A percentile compares a stretch with the other conserved stretches of the same genome.
phyloP scores from a whole-genome alignment of 2,888 invertebrate genomes.

The Prosapia bicincta region DNA sequence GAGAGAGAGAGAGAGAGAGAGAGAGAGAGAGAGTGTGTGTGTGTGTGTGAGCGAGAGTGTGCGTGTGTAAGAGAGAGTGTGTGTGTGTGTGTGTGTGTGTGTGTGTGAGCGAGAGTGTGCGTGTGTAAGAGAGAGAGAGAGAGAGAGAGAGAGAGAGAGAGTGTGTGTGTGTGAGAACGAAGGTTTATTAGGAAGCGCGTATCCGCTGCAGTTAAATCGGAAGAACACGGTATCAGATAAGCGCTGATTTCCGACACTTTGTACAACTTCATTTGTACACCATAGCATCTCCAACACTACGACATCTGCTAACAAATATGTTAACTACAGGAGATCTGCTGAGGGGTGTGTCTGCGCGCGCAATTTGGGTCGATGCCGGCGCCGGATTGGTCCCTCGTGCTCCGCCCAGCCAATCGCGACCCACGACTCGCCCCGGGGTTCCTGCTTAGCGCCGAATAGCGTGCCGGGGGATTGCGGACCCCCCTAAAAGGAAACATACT shows the following conservation, averaged over 20 bases:
- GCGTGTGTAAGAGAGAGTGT: too few relatives aligned
- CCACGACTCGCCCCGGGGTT: not conserved
- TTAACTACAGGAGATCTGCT: not conserved
- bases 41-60: too few relatives aligned
- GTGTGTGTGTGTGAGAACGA: too few relatives aligned
- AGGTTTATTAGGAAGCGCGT: too few relatives aligned
- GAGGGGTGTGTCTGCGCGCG: slow-evolving; percentile 32
- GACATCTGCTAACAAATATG: not conserved
- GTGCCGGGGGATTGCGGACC: not conserved
- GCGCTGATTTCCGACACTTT: not conserved
- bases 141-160: too few relatives aligned
- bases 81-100: too few relatives aligned
- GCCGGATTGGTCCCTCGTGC: slow-evolving; percentile 12
- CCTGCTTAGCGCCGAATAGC: not conserved
- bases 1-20: too few relatives aligned
- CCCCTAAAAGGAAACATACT: not conserved
- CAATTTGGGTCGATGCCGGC: not conserved
- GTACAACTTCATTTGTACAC: not conserved
- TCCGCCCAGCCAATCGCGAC: slow-evolving; percentile 13
- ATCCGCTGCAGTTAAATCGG: too few relatives aligned
- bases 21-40: too few relatives aligned
- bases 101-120: too few relatives aligned
- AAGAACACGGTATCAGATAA: not conserved
- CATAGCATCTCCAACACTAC: not conserved
- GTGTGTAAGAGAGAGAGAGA: too few relatives aligned